Percentiles rank a stretch among this genome's conserved stretches.
phyloP scores from a whole-genome alignment of 1,140 invertebrate genomes.

The Solenopsis fugax region DNA sequence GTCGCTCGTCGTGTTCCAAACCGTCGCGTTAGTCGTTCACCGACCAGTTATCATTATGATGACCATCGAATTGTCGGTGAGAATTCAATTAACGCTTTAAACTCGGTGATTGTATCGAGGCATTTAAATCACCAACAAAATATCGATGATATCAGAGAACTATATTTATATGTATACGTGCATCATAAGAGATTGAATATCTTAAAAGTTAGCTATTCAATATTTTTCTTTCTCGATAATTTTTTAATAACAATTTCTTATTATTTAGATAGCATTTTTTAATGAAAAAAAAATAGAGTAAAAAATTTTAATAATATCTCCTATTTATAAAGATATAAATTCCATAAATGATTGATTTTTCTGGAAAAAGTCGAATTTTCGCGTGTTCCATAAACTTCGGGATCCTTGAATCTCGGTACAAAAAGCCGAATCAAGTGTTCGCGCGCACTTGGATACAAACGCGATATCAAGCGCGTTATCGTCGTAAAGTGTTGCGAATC shows the following conservation, averaged over 20 bases:
- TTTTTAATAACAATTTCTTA: background rate
- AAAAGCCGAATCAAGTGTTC: conserved; percentile 10
- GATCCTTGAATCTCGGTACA: conserved; percentile 8
- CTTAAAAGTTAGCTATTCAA: background rate
- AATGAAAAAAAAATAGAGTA: background rate
- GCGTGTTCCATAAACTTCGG: background rate
- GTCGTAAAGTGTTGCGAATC: conserved; percentile 56
- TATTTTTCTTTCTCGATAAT: background rate
- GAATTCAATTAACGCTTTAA: conserved; percentile 43
- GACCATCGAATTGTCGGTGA: conserved; percentile 42
- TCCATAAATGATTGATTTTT: background rate
- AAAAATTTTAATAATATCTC: background rate
- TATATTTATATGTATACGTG: background rate
- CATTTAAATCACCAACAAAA: conserved; percentile 20
- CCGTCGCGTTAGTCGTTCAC: background rate
- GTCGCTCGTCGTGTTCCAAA: conserved; percentile 19
- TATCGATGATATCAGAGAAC: background rate
- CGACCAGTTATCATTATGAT: conserved; percentile 40
- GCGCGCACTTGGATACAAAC: background rate
- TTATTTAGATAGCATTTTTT: background rate
- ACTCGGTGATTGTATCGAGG: background rate
- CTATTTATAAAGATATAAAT: background rate
- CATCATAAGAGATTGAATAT: background rate
- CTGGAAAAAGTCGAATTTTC: background rate
- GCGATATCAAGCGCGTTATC: conserved; percentile 43